These are phyloP conservation scores for Ptychochromis oligacanthus DNA, from an alignment of 2,113 vertebrate genomes.

Conservation along the genomic window DNA sequence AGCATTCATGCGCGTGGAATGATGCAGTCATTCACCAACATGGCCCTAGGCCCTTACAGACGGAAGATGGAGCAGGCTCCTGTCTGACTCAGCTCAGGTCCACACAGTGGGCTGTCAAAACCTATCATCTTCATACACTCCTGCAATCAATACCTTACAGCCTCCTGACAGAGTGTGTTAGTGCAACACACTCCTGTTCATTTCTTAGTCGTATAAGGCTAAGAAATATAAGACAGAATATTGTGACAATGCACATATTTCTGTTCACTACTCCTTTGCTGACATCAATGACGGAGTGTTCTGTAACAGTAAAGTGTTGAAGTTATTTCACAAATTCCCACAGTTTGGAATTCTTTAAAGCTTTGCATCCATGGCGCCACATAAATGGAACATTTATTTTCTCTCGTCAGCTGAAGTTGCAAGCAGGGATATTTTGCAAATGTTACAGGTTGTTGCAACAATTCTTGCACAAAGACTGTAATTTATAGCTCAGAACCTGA, in stretches of 20 bases:
- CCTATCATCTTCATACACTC: constrained; percentile 77
- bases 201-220: too few species aligned
- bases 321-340: neutral
- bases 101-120: constrained; percentile 73
- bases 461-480: constrained; percentile 32
- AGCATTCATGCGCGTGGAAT: constrained; percentile 54
- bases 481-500: constrained; percentile 44
- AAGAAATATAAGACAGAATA: neutral
- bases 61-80: constrained; percentile 49
- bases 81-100: constrained; percentile 68
- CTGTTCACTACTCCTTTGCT: neutral
- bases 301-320: neutral
- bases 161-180: constrained; percentile 71
- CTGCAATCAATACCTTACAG: constrained; percentile 77
- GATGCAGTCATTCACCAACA: constrained; percentile 47
- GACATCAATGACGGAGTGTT: neutral
- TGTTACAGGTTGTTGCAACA: constrained; percentile 44
- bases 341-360: neutral
- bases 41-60: constrained; percentile 67
- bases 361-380: neutral
- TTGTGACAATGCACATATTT: neutral
- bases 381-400: constrained; percentile 23
- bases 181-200: constrained; percentile 47
- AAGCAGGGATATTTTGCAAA: constrained; percentile 38
- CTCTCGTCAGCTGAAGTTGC: constrained; percentile 28